These are phyloP conservation scores for Streblospio benedicti DNA, from an alignment of 1,140 invertebrate genomes.

Conservation along the genomic window DNA sequence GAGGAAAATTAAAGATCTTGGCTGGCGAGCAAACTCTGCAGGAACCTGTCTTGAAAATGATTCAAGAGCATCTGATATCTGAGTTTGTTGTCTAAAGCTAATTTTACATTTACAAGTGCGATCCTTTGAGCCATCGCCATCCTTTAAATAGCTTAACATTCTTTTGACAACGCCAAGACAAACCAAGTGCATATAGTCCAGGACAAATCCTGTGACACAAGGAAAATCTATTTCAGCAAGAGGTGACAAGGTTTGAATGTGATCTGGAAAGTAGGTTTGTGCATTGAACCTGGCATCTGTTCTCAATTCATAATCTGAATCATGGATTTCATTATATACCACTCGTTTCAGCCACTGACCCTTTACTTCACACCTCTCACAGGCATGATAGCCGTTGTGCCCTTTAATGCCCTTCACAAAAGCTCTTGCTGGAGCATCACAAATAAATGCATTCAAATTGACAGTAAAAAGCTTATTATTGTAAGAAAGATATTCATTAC, in stretches of 20 bases:
- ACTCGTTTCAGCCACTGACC: not conserved
- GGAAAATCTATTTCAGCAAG: not conserved
- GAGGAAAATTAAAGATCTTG: conserved; percentile 35
- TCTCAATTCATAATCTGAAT: not conserved
- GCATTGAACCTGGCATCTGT: not conserved
- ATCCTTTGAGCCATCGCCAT: too few relatives aligned
- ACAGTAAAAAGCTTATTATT: not conserved
- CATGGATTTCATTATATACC: not conserved
- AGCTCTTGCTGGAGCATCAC: conserved; percentile 7
- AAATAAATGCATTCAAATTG: conserved; percentile 1
- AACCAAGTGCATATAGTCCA: conserved; percentile 14
- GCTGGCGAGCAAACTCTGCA: conserved; percentile 41
- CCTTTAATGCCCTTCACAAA: not conserved
- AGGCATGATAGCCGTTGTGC: not conserved
- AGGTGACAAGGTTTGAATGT: not conserved
- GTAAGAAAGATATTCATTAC: not conserved
- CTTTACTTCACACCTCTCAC: not conserved
- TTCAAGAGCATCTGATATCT: conserved; percentile 4
- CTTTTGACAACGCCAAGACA: conserved; percentile 1
- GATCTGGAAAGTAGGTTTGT: not conserved
- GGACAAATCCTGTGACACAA: conserved; percentile 3
- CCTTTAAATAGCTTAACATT: not conserved
- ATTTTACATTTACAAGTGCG: not conserved
- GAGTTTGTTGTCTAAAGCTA: too few relatives aligned
- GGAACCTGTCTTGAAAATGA: conserved; percentile 19